Conservation (phyloP, 1,140 invertebrate species). For the Aphis craccivora region DNA sequence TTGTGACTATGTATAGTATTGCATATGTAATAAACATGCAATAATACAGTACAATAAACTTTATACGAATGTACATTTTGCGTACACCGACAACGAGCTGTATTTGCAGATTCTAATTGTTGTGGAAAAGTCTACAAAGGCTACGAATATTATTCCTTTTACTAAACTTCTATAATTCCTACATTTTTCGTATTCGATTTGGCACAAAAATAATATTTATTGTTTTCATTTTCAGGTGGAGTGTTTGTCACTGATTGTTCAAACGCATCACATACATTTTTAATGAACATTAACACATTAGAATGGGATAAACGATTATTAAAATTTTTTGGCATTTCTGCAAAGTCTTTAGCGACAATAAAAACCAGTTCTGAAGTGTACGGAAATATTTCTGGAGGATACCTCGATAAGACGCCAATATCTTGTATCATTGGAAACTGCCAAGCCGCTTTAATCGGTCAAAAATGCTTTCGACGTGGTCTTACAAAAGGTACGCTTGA, state of each 20-base stretch:
- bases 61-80: background rate
- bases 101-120: background rate
- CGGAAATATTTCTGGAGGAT: slow-evolving; percentile 72
- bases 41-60: background rate
- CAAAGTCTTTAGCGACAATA: slow-evolving; percentile 75
- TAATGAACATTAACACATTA: slow-evolving; percentile 94
- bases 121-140: background rate
- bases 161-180: background rate
- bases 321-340: slow-evolving; percentile 77
- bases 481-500: slow-evolving; percentile 83
- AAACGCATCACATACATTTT: slow-evolving; percentile 96
- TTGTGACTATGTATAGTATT: background rate
- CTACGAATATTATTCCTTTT: background rate
- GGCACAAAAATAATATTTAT: background rate
- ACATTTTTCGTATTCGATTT: background rate
- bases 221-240: background rate
- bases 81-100: background rate
- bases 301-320: slow-evolving; percentile 81
- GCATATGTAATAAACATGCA: background rate
- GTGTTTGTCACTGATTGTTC: slow-evolving; percentile 90
- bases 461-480: slow-evolving; percentile 76
- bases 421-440: slow-evolving; percentile 70
- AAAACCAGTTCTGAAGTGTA: slow-evolving; percentile 79
- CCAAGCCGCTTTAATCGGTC: slow-evolving; percentile 80
- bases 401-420: slow-evolving; percentile 83